Conservation (phyloP, 2,888 invertebrate species). For the Melipona beecheii region DNA sequence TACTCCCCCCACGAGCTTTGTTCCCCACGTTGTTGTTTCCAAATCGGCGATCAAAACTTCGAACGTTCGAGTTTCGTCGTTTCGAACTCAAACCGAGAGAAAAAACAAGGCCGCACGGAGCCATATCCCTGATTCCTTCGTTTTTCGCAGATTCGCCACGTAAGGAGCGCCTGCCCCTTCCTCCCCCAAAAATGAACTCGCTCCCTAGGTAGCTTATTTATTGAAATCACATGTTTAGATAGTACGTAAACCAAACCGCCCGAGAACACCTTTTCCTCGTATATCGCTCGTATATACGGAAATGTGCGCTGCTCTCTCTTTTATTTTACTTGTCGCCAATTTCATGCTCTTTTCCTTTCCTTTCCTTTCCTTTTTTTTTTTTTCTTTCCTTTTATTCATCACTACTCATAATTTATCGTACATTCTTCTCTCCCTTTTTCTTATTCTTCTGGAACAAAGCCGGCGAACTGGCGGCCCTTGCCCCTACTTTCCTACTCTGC, state of each 20-base stretch:
- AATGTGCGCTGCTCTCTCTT: conserved; percentile 70
- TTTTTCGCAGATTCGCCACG: conserved; percentile 75
- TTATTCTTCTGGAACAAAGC: neutral
- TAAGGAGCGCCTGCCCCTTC: conserved; percentile 76
- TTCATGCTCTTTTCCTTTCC: conserved; percentile 12
- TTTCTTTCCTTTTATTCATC: neutral
- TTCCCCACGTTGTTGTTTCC: neutral
- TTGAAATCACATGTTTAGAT: conserved; percentile 81
- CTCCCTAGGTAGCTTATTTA: conserved; percentile 83
- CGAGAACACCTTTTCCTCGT: conserved; percentile 60
- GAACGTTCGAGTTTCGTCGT: neutral
- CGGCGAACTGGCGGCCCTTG: no score
- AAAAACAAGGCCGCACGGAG: conserved; percentile 21
- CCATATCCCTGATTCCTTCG: conserved; percentile 51
- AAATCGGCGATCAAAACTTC: neutral
- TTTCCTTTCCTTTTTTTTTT: neutral
- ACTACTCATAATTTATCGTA: neutral
- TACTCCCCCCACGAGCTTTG: neutral
- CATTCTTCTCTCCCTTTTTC: conserved; percentile 6
- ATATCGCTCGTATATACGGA: conserved; percentile 53
- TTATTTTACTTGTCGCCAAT: conserved; percentile 49
- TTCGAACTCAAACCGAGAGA: neutral
- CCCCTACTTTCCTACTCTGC: no score
- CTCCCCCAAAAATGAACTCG: conserved; percentile 73
- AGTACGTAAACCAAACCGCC: conserved; percentile 68